Percentiles rank a stretch among this genome's conserved stretches.
Conservation (phyloP, 2,797 vertebrate genomes). For the Enteromius trimaculatus region DNA sequence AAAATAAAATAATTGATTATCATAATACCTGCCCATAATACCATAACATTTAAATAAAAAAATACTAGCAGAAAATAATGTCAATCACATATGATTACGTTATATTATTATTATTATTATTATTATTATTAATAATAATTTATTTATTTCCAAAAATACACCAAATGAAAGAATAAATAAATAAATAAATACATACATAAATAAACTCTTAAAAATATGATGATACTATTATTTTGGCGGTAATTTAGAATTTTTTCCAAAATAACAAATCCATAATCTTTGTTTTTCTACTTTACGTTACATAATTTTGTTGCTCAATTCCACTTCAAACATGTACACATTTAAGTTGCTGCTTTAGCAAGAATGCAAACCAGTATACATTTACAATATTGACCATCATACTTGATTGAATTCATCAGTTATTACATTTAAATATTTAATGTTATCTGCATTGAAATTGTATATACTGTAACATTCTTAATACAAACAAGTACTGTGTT, state of each 20-base stretch:
- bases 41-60: background rate
- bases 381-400: background rate
- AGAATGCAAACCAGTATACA: background rate
- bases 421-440: background rate
- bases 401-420: background rate
- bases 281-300: background rate
- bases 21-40: background rate
- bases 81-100: background rate
- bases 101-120: background rate
- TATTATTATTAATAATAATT: background rate
- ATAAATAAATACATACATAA: background rate
- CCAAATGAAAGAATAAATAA: background rate
- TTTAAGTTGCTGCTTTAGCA: background rate
- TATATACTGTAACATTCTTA: background rate
- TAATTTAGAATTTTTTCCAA: background rate
- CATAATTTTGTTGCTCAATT: background rate
- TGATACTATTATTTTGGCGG: background rate
- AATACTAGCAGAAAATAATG: background rate
- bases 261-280: background rate
- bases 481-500: background rate
- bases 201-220: too few relatives aligned
- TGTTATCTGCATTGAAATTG: background rate
- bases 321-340: background rate
- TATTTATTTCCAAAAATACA: background rate
- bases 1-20: background rate